Evolutionary conservation across 2,797 vertebrate species (phyloP).

Genomic region (Choloepus didactylus): DNA sequence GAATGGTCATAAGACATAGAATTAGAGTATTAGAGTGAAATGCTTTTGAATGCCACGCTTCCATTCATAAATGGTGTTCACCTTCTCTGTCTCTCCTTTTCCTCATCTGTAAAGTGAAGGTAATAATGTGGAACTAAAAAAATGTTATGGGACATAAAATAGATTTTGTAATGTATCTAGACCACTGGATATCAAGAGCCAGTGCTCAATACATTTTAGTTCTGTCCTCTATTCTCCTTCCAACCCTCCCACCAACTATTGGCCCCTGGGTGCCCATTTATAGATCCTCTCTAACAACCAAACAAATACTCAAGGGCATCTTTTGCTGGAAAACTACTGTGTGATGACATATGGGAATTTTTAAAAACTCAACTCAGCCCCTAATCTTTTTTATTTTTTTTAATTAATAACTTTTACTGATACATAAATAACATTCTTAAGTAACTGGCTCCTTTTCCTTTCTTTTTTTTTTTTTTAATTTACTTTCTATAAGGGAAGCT

Average conservation of each 20-base stretch:
- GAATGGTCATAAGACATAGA: neutral
- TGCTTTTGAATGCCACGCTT: slow-evolving; percentile 8
- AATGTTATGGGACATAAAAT: neutral
- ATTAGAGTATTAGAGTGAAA: neutral
- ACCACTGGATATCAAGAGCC: neutral
- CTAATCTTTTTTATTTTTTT: neutral
- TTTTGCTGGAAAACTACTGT: neutral
- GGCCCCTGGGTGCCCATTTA: neutral
- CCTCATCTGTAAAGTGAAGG: no score
- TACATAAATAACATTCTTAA: neutral
- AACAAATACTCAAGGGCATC: neutral
- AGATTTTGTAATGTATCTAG: neutral
- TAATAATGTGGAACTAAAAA: neutral
- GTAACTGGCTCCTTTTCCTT: no score
- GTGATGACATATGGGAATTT: neutral
- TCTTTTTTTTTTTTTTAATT: no score
- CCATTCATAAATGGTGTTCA: neutral
- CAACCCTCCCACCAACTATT: neutral
- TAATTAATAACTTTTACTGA: neutral
- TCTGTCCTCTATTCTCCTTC: neutral
- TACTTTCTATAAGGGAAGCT: no score
- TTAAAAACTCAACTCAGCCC: neutral
- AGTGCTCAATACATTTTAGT: neutral
- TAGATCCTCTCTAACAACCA: neutral
- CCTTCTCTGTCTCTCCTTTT: neutral